These are phyloP conservation scores for Noctua janthina DNA, from an alignment of 2,888 invertebrate genomes.

Conservation along the genomic window DNA sequence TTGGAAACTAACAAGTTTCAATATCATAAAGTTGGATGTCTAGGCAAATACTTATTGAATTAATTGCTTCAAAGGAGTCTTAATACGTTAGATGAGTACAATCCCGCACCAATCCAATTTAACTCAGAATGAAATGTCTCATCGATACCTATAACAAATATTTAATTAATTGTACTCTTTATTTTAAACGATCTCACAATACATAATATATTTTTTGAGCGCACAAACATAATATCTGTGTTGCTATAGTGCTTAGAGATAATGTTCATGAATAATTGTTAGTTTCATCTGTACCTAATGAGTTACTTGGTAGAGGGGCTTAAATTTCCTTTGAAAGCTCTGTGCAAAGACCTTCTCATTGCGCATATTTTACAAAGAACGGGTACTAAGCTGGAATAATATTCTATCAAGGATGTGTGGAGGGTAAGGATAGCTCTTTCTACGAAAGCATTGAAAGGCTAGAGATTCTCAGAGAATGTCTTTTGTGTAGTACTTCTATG, in stretches of 20 bases:
- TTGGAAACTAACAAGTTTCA: neutral
- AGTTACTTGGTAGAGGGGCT: neutral
- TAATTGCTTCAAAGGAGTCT: neutral
- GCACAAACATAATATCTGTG: no score
- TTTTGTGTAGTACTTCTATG: neutral
- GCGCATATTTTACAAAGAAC: neutral
- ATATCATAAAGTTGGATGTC: neutral
- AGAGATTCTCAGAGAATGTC: neutral
- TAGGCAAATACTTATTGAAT: neutral
- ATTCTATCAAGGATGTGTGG: neutral
- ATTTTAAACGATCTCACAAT: no score
- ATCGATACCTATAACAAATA: neutral
- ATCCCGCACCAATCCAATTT: neutral
- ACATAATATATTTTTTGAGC: no score
- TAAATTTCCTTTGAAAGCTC: slow-evolving; percentile 7
- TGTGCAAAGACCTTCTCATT: neutral
- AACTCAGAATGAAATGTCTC: no score
- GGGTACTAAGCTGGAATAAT: neutral
- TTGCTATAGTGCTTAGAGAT: no score
- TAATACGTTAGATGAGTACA: neutral
- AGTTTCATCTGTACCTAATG: neutral
- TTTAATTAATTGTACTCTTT: neutral
- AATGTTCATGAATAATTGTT: neutral
- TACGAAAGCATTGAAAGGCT: neutral
- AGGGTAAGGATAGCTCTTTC: neutral